Evolutionary conservation across 2,888 invertebrate genomes (phyloP).

Genomic region (Drosophila atroscutellata): DNA sequence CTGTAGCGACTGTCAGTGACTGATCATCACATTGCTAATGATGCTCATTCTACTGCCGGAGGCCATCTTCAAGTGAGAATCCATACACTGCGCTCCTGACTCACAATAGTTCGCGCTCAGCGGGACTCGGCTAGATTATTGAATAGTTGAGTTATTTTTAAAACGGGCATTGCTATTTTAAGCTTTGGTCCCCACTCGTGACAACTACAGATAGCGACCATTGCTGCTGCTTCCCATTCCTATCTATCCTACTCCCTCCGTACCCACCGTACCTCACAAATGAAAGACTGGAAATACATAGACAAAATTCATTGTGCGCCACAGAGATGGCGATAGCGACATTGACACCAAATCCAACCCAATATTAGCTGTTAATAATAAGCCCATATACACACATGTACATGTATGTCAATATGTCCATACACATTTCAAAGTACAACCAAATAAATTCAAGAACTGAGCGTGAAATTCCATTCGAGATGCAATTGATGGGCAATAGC

Average conservation of each 20-base stretch:
- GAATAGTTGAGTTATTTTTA: conserved; percentile 45
- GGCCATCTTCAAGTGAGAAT: not conserved
- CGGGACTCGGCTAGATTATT: not conserved
- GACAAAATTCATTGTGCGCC: conserved; percentile 30
- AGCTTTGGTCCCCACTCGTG: conserved; percentile 7
- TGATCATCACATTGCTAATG: not conserved
- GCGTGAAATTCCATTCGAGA: conserved; percentile 16
- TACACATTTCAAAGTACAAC: not conserved
- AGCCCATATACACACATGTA: not conserved
- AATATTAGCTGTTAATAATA: conserved; percentile 29
- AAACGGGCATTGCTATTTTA: conserved; percentile 41
- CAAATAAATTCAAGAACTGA: conserved; percentile 29
- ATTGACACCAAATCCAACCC: conserved; percentile 17
- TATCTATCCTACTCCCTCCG: not conserved
- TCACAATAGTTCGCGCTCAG: not conserved
- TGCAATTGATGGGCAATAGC: conserved; percentile 37
- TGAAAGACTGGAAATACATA: not conserved
- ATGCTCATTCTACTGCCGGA: not conserved
- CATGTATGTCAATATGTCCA: not conserved
- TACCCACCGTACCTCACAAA: too few species aligned
- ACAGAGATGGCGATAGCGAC: conserved; percentile 22
- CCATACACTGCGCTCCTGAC: conserved; percentile 21
- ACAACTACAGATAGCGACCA: conserved; percentile 4
- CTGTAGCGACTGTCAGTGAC: not conserved
- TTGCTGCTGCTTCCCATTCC: not conserved